Evolutionary conservation across 2,888 invertebrate genomes (phyloP).

Genomic region (Schizaphis graminum): DNA sequence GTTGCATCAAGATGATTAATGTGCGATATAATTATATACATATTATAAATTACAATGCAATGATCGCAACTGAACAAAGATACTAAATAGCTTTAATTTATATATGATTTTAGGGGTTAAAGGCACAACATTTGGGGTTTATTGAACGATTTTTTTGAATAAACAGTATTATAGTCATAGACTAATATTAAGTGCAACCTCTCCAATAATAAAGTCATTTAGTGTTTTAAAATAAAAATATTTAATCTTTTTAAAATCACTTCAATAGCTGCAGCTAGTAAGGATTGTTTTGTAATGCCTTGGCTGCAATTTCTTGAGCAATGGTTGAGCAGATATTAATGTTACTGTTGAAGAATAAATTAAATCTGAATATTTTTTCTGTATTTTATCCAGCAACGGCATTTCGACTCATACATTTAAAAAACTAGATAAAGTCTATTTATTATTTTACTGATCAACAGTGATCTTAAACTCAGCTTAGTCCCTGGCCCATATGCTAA

Average conservation of each 20-base stretch:
- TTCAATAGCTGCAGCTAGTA: no score
- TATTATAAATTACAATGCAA: neutral
- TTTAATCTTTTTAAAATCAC: neutral
- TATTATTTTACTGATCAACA: neutral
- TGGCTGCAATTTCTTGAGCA: no score
- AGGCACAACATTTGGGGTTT: no score
- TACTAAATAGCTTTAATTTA: neutral
- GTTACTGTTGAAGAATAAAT: no score
- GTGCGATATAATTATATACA: neutral
- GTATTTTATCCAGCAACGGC: neutral
- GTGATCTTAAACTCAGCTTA: neutral
- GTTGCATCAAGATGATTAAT: neutral
- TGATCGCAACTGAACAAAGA: neutral
- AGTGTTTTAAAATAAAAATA: neutral
- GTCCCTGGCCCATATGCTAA: no score
- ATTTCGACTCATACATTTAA: neutral
- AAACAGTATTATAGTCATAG: neutral
- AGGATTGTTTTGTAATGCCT: no score
- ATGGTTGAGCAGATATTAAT: no score
- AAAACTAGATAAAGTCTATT: neutral
- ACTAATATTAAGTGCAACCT: no score
- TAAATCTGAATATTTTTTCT: no score
- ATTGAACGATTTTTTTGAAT: neutral
- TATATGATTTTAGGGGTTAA: no score
- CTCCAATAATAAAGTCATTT: neutral